phyloP scores from a whole-genome alignment of 2,888 invertebrate species.

The Autographa gamma region DNA sequence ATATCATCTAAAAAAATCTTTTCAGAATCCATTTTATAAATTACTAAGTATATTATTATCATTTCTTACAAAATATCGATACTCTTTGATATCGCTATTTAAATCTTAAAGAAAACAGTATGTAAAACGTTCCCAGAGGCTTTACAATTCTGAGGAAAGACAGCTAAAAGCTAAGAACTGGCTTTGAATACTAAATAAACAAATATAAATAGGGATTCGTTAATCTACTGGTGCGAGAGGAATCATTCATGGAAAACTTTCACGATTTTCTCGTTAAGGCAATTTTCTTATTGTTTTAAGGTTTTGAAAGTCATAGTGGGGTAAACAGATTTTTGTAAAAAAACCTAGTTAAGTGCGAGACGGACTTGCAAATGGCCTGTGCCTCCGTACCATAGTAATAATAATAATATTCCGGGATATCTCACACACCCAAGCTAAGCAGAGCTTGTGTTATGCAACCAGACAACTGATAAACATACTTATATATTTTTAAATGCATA shows the following conservation, averaged over 20 bases:
- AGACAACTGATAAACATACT: too few relatives aligned
- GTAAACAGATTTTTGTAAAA: too few relatives aligned
- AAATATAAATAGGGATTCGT: slow-evolving; percentile 33
- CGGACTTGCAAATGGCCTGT: too few relatives aligned
- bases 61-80: background rate
- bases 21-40: background rate
- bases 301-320: background rate
- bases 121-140: background rate
- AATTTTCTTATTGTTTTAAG: background rate
- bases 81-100: background rate
- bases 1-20: too few relatives aligned
- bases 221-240: slow-evolving; percentile 25
- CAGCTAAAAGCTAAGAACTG: background rate
- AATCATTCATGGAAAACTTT: slow-evolving; percentile 33
- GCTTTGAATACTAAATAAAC: slow-evolving; percentile 43
- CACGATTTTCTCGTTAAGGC: background rate
- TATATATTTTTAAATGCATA: too few relatives aligned
- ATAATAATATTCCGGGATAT: too few relatives aligned
- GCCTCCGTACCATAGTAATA: too few relatives aligned
- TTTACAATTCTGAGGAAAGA: background rate
- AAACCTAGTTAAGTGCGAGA: too few relatives aligned
- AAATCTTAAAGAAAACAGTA: slow-evolving; percentile 15
- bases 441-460: too few relatives aligned
- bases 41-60: too few relatives aligned
- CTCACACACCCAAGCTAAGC: too few relatives aligned